These are phyloP conservation scores for Syngnathus scovelli DNA, from an alignment of 2,113 vertebrate species.

Conservation along the genomic window DNA sequence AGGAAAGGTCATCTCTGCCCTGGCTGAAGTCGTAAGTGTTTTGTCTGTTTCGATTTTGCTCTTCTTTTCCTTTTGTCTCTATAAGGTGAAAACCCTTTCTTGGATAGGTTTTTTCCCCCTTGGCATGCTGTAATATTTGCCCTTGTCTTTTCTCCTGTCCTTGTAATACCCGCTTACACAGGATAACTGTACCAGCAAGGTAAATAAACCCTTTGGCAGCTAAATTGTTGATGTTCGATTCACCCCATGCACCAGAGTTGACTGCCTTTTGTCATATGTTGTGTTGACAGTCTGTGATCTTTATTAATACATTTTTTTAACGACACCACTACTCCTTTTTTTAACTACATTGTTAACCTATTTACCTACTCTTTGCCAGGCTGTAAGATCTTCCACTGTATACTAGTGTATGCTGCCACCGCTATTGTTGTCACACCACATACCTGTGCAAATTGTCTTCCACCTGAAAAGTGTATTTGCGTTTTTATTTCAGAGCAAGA, in stretches of 20 bases:
- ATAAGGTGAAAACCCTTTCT: slow-evolving; percentile 16
- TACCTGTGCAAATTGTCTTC: slow-evolving; percentile 2
- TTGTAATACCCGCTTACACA: slow-evolving; percentile 77
- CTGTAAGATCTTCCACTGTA: not conserved
- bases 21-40: slow-evolving; percentile 96
- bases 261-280: slow-evolving; percentile 19
- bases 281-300: not conserved
- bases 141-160: slow-evolving; percentile 59
- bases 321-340: too few species aligned
- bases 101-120: slow-evolving; percentile 32
- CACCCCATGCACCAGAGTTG: slow-evolving; percentile 22
- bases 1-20: slow-evolving; percentile 97
- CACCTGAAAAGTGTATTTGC: slow-evolving; percentile 5
- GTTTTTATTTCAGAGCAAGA: slow-evolving; percentile 84
- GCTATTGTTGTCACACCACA: slow-evolving; percentile 8
- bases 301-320: too few species aligned
- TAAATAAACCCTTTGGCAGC: slow-evolving; percentile 76
- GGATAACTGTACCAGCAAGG: slow-evolving; percentile 99
- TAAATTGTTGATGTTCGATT: slow-evolving; percentile 33
- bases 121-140: slow-evolving; percentile 57
- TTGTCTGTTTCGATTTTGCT: slow-evolving; percentile 6
- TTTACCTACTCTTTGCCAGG: not conserved
- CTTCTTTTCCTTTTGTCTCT: not conserved
- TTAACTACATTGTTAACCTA: not conserved
- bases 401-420: not conserved